phyloP scores from a whole-genome alignment of 2,797 vertebrate genomes.

The Molothrus ater region DNA sequence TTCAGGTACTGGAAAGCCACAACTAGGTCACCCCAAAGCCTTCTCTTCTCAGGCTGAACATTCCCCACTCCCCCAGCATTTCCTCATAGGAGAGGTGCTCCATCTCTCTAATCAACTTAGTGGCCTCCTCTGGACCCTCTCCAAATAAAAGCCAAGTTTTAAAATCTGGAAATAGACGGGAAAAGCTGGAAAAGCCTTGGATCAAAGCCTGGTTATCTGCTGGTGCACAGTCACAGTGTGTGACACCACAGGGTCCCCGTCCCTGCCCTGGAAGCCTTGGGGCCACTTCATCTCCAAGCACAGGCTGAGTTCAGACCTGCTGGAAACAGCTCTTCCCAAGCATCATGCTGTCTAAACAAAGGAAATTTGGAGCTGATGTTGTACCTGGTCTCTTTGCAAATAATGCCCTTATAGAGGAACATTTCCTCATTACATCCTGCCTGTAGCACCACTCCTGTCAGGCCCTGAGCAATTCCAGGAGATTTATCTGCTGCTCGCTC shows the following conservation, averaged over 20 bases:
- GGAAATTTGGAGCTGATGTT: not conserved
- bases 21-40: not conserved
- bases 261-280: not conserved
- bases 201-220: not conserved
- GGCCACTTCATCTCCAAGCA: not conserved
- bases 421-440: constrained; percentile 45
- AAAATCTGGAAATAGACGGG: not conserved
- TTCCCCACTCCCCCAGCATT: not conserved
- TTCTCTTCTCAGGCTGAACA: not conserved
- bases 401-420: constrained; percentile 3
- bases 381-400: constrained; percentile 22
- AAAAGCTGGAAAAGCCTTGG: not conserved
- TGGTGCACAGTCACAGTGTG: not conserved
- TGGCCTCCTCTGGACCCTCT: not conserved
- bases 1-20: not conserved
- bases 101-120: not conserved
- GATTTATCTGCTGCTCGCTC: not conserved
- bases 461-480: not conserved
- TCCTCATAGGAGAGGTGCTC: not conserved
- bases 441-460: not conserved
- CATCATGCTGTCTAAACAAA: not conserved
- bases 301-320: not conserved
- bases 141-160: not conserved
- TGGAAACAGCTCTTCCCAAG: not conserved
- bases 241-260: not conserved